phyloP scores from a whole-genome alignment of 1,140 invertebrate genomes.

The Trichonephila inaurata region DNA sequence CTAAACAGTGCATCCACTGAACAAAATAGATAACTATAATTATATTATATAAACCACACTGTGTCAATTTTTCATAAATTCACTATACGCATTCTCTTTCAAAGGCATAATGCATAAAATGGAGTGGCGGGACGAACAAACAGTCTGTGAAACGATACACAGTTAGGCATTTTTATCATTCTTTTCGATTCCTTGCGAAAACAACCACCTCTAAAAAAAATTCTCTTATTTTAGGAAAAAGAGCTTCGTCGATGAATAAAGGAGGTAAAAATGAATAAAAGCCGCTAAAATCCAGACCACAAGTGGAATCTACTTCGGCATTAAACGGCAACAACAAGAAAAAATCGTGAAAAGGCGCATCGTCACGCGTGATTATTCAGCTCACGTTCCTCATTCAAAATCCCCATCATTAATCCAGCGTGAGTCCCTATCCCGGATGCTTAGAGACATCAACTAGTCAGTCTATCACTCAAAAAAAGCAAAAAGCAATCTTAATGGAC shows the following conservation, averaged over 20 bases:
- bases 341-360: conserved; percentile 58
- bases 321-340: conserved; percentile 47
- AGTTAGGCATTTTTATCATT: neutral
- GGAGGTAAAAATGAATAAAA: conserved; percentile 10
- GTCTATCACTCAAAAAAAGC: conserved; percentile 72
- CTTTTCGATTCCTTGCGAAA: too few relatives aligned
- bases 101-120: too few relatives aligned
- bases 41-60: too few relatives aligned
- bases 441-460: conserved; percentile 57
- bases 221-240: neutral
- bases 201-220: too few relatives aligned
- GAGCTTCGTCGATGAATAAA: neutral
- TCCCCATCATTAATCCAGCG: conserved; percentile 74
- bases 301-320: neutral
- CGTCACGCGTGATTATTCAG: conserved; percentile 66
- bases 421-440: conserved; percentile 61
- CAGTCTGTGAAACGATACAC: neutral
- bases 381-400: conserved; percentile 74
- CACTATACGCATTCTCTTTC: too few relatives aligned
- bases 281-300: neutral
- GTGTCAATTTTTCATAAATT: too few relatives aligned
- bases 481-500: conserved; percentile 74
- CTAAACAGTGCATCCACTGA: too few relatives aligned
- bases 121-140: too few relatives aligned
- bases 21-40: too few relatives aligned